phyloP scores from a whole-genome alignment of 92 coral and sea anemone species.

The Epizoanthus fatuus region DNA sequence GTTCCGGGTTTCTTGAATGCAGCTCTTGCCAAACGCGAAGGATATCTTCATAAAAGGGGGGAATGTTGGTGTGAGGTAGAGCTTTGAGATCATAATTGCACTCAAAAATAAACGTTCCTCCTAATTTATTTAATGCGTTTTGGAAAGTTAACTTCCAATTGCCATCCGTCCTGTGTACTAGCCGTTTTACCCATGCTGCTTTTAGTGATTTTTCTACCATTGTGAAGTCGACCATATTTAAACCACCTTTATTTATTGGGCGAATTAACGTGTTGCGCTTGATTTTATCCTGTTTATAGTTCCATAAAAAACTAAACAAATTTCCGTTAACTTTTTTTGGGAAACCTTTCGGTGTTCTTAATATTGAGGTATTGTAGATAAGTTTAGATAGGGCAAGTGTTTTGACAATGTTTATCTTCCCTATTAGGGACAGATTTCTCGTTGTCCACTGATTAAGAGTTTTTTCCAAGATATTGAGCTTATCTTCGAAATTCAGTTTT shows the following conservation, averaged over 20 bases:
- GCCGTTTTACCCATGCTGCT: slow-evolving; percentile 34
- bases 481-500: not conserved
- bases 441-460: slow-evolving; percentile 7
- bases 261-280: slow-evolving; percentile 16
- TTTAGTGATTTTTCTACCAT: slow-evolving; percentile 23
- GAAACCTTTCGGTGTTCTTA: not conserved
- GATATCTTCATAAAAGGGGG: slow-evolving; percentile 36
- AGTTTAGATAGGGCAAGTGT: slow-evolving; percentile 17
- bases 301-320: not conserved
- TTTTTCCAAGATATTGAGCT: slow-evolving; percentile 9
- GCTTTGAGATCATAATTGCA: slow-evolving; percentile 26
- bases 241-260: slow-evolving; percentile 15
- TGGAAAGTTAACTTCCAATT: slow-evolving; percentile 29
- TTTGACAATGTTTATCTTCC: slow-evolving; percentile 10
- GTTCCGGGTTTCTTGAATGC: slow-evolving; percentile 15
- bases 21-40: slow-evolving; percentile 30
- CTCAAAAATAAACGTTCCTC: slow-evolving; percentile 27
- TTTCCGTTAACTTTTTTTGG: not conserved
- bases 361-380: not conserved
- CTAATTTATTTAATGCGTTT: not conserved
- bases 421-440: not conserved
- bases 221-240: slow-evolving; percentile 11
- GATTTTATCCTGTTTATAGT: not conserved
- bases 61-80: not conserved
- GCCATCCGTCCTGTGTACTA: not conserved